phyloP scores from a whole-genome alignment of 2,113 vertebrate genomes.

The Pedetes capensis region DNA sequence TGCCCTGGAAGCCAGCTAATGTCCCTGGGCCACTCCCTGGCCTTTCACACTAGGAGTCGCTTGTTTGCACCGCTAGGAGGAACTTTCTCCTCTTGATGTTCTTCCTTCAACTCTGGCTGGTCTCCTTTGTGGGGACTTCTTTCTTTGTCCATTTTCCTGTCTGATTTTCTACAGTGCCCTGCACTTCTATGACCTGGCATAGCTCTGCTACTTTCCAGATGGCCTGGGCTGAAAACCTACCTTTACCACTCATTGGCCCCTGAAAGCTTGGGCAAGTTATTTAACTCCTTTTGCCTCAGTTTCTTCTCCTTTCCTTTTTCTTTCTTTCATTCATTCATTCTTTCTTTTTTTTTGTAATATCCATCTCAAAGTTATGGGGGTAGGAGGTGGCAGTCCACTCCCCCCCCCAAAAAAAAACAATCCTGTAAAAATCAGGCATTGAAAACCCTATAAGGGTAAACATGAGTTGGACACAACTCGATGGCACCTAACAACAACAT shows the following conservation, averaged over 20 bases:
- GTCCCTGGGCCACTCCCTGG: not conserved
- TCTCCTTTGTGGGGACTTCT: not conserved
- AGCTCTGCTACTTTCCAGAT: not conserved
- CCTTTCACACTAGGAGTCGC: fast-evolving
- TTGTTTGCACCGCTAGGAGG: not conserved
- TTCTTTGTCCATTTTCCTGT: not conserved
- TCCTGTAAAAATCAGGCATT: no score
- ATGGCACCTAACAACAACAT: no score
- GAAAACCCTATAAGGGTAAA: no score
- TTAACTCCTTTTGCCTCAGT: not conserved
- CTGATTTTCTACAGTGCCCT: not conserved
- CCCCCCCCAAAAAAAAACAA: no score
- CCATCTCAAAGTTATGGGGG: no score
- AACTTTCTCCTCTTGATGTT: not conserved
- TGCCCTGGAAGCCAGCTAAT: not conserved
- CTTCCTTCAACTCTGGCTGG: not conserved
- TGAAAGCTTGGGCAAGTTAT: not conserved
- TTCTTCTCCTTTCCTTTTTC: not conserved
- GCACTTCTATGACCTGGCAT: fast-evolving
- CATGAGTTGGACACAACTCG: no score
- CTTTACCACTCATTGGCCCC: not conserved
- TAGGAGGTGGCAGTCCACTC: no score
- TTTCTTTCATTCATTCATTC: not conserved
- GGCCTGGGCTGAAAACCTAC: not conserved
- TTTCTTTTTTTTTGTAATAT: not conserved